Evolutionary conservation across 2,113 vertebrate species (phyloP), one percentile per base, ranked within the genome.

Genomic region (Microcebus lehilahytsara): DNA sequence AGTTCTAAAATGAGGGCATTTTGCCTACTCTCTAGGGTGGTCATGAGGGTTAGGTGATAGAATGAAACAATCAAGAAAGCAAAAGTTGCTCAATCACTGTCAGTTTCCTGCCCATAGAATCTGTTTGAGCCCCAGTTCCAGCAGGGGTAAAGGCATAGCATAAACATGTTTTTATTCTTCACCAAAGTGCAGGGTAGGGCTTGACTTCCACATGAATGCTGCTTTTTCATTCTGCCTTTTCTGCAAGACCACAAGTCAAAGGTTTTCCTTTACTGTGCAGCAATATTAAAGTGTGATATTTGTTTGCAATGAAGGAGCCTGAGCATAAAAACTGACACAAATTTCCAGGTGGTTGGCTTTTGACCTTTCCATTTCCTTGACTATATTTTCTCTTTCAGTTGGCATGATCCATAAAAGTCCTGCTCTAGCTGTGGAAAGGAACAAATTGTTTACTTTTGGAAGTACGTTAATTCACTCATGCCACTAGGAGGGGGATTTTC

Each of bases 321-420:
- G 58, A 88, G 37, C 60, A 60, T 75, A 91, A 85, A 85, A 92
- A 56, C 60, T 89, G 92, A 89, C 90, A 81, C 89, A 77, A 40
- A 88, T 93, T 97, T 95, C 90, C 92, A 89, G 87, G 40, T 92
- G 53, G 64, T 91, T 96, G 93, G 23, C 80, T 96, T 97, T 96
- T 86, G 79, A 95, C 77, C 80, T 10, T 72, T 75, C 53, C 5
- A 1, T 97, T 90, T 91, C 77, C 77, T 89, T 79, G 66, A 56
- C 32, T 93, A 1, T 56, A 37, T 95, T 93, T 95, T 96, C 32
- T 60, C 42, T 85, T 77, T 89, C 72, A 77, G 46, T 53, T 88
- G 71, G 7, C 91, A 69, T 77, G 81, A n/a, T 27, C 20, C 80
- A 12, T 67, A 74, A n/a, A 22, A n/a, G 19, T 81, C 78, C 27